Evolutionary conservation across 2,888 invertebrate genomes (phyloP).

Genomic region (Camponotus fellah): DNA sequence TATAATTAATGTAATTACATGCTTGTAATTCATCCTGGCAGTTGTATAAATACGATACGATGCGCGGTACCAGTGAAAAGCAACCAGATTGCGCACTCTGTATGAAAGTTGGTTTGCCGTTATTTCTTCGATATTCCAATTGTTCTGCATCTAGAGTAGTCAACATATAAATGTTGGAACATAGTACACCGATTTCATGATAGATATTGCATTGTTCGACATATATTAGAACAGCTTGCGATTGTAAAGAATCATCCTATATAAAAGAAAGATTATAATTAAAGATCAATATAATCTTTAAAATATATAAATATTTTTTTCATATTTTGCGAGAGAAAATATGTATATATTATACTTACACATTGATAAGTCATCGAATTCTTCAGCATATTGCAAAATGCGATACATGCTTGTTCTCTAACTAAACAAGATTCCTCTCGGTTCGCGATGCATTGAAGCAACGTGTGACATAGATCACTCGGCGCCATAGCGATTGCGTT

Average conservation of each 20-base stretch:
- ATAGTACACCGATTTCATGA: slow-evolving; percentile 81
- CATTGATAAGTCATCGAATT: slow-evolving; percentile 80
- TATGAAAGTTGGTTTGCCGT: slow-evolving; percentile 61
- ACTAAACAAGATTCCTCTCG: slow-evolving; percentile 87
- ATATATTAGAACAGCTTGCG: slow-evolving; percentile 78
- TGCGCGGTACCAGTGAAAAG: slow-evolving; percentile 74
- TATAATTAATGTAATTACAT: slow-evolving; percentile 71
- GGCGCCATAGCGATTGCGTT: slow-evolving; percentile 78
- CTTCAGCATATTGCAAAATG: slow-evolving; percentile 86
- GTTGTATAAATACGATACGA: slow-evolving; percentile 79
- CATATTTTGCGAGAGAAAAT: not conserved
- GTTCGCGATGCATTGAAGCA: slow-evolving; percentile 80
- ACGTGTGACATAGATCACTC: slow-evolving; percentile 79
- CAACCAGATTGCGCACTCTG: slow-evolving; percentile 70
- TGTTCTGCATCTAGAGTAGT: slow-evolving; percentile 77
- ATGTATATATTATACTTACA: slow-evolving; percentile 74
- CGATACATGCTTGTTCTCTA: slow-evolving; percentile 87
- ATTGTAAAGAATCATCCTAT: slow-evolving; percentile 79
- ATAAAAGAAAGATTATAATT: slow-evolving; percentile 21
- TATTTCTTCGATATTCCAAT: slow-evolving; percentile 67
- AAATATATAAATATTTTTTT: not conserved
- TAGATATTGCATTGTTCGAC: slow-evolving; percentile 81
- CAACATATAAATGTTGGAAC: slow-evolving; percentile 79
- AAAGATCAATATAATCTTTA: no score
- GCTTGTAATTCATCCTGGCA: slow-evolving; percentile 79